A percentile compares a stretch with the other conserved stretches of the same genome.
phyloP scores from a whole-genome alignment of 2,888 invertebrate genomes.

The Achlya flavicornis region DNA sequence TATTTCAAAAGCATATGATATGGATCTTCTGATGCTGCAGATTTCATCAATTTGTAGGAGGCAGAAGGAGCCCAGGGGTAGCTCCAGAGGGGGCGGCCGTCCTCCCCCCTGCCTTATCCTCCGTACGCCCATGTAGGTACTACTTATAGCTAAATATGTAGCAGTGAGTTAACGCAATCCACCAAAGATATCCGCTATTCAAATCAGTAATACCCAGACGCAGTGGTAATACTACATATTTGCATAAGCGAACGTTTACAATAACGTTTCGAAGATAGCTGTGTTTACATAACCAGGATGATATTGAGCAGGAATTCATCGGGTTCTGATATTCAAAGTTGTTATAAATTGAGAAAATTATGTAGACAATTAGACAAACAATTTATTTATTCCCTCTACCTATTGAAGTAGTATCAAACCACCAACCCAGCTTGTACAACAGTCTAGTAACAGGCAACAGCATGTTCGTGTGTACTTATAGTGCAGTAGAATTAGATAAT shows the following conservation, averaged over 20 bases:
- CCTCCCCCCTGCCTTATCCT: too few species aligned
- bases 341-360: conserved; percentile 17
- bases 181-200: background rate
- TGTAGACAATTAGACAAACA: conserved; percentile 18
- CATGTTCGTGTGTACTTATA: too few species aligned
- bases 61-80: too few species aligned
- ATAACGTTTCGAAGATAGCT: conserved; percentile 30
- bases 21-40: too few species aligned
- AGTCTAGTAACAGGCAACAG: too few species aligned
- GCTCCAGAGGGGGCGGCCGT: too few species aligned
- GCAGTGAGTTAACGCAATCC: background rate
- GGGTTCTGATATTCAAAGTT: conserved; percentile 25
- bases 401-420: too few species aligned
- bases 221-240: conserved; percentile 23
- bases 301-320: conserved; percentile 39
- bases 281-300: conserved; percentile 38
- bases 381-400: background rate
- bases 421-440: too few species aligned
- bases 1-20: too few species aligned
- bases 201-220: background rate
- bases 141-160: background rate
- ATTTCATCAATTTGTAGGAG: too few species aligned
- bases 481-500: too few species aligned
- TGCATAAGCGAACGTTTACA: conserved; percentile 39
- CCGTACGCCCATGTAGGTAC: background rate